Evolutionary conservation across 2,113 vertebrate genomes (phyloP).

Genomic region (Empidonax traillii): DNA sequence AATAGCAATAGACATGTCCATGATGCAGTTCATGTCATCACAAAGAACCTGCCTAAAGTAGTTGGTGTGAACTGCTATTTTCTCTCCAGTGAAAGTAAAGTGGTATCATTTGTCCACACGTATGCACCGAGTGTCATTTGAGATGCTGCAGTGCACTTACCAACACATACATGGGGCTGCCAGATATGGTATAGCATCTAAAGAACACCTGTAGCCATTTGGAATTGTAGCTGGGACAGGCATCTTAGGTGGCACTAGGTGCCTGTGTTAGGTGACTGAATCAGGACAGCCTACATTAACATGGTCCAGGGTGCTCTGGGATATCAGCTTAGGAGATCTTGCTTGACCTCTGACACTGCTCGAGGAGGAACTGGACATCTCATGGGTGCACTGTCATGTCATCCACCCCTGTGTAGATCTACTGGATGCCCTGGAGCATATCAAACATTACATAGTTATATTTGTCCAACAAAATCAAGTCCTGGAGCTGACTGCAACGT

Average conservation of each 20-base stretch:
- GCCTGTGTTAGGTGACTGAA: background rate
- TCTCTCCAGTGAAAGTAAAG: background rate
- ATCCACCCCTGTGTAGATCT: background rate
- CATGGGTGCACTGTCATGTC: background rate
- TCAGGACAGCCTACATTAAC: background rate
- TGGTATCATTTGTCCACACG: rapidly evolving
- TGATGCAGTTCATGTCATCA: background rate
- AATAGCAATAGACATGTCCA: background rate
- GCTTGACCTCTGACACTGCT: background rate
- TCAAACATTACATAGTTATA: background rate
- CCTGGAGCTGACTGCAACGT: background rate
- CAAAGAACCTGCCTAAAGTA: background rate
- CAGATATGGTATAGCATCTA: background rate
- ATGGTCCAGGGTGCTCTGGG: background rate
- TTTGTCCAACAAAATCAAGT: background rate
- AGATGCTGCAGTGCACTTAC: background rate
- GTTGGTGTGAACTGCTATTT: background rate
- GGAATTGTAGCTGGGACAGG: background rate
- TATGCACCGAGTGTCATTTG: background rate
- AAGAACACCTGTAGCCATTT: background rate
- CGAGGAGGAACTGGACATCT: background rate
- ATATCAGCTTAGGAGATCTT: background rate
- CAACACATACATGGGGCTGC: background rate
- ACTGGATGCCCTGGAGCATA: background rate
- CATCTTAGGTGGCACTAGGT: background rate